Base-by-base conservation (phyloP, 2,888 invertebrate genomes). In the Melipona bicolor region DNA sequence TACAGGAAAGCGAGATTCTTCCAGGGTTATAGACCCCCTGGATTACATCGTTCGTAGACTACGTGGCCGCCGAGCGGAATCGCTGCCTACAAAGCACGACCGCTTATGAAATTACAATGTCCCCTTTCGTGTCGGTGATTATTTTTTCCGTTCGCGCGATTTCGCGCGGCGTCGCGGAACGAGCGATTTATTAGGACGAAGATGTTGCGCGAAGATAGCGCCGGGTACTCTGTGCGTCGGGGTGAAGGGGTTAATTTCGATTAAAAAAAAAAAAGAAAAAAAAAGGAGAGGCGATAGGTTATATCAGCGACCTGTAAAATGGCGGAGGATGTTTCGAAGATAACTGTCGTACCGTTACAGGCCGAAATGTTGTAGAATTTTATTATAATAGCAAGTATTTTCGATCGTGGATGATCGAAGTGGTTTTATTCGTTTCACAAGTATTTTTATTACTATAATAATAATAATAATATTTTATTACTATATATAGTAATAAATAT, bases 11-110 rank as follows among this genome's bases (percentile, higher is more conserved):
- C 81, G 65, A 59, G 79, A 82, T 82, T 82, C 79, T 82, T 79
- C 69, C 81, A 82, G 81, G 81, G 81, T 81, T 81, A 81, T 79
- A 74, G 81, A 81, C 81, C 81, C 69, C 56, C 79, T 49, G 79
- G 81, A 81, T 81, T 79, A 69, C 81, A 79, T 70, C 79, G 79
- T 79, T 78, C 69, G 24, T 43, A 52, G 64, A 59, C 69, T 70
- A 56, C 59, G 43, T 21, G 19, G 59, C 36, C 24, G 65, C n/a
- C 21, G 15, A 36, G 62, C 49, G 49, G 32, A 24, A 59, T 56
- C 49, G 64, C 76, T 24, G 24, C 21, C 24, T 49, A 61, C 71
- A 77, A 77, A 71, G 59, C 71, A 67, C 54, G 56, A 3, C 64
- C 80, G 81, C 50, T 73, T 69, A 79, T 43, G 43, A 79, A 79